These are phyloP conservation scores for Hylaeus anthracinus DNA, from an alignment of 1,140 invertebrate species.

Conservation along the genomic window DNA sequence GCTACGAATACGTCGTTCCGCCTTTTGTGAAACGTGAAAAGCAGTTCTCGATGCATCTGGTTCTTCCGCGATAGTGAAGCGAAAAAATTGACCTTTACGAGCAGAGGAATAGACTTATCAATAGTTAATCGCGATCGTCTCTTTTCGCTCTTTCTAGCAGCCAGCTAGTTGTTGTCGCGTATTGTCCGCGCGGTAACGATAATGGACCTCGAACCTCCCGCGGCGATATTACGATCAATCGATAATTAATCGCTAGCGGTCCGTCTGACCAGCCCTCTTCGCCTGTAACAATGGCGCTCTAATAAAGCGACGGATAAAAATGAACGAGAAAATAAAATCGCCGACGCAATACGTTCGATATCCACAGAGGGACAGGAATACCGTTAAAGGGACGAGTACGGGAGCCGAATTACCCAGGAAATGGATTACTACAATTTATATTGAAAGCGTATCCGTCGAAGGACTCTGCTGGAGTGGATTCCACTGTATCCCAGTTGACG, in stretches of 20 bases:
- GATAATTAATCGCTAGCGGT: conserved; percentile 5
- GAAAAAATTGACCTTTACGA: not conserved
- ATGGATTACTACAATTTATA: conserved; percentile 37
- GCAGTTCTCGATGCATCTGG: not conserved
- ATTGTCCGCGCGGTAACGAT: not conserved
- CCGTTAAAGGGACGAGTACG: conserved; percentile 14
- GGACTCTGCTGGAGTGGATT: not conserved
- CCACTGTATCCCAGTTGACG: not conserved
- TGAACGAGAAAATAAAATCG: conserved; percentile 4
- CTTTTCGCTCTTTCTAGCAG: too few species aligned
- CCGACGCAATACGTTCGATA: not conserved
- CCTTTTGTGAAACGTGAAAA: not conserved
- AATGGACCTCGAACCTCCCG: not conserved
- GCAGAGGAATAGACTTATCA: too few species aligned
- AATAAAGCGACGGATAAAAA: conserved; percentile 6
- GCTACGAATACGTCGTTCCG: not conserved
- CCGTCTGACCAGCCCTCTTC: not conserved
- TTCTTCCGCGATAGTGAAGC: not conserved
- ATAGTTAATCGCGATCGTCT: too few species aligned
- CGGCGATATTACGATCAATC: not conserved
- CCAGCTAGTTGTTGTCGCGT: too few species aligned
- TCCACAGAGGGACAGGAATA: not conserved
- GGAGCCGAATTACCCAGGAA: conserved; percentile 7
- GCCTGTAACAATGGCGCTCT: not conserved
- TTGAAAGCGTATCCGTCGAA: not conserved